A percentile compares a stretch with the other conserved stretches of the same genome.
These are phyloP conservation scores for Abscondita cerata DNA, from an alignment of 2,888 invertebrate genomes.

Conservation along the genomic window DNA sequence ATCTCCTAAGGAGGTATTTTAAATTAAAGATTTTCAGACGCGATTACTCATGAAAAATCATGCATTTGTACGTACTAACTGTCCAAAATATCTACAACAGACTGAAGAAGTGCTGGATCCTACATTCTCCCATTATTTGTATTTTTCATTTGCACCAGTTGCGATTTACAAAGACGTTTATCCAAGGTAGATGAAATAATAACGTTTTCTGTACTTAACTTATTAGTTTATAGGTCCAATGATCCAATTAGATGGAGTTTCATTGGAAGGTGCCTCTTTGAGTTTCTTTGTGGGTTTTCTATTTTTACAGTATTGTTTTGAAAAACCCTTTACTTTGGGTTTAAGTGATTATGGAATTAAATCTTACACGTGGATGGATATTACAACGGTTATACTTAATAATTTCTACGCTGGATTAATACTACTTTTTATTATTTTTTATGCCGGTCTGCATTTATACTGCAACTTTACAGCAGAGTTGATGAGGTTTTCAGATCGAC, in stretches of 20 bases:
- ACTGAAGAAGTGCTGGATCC: not conserved
- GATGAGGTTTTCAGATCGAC: slow-evolving; percentile 8
- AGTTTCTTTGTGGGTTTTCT: not conserved
- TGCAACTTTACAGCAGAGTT: slow-evolving; percentile 2
- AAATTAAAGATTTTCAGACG: no score
- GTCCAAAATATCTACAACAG: not conserved
- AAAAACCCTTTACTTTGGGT: not conserved
- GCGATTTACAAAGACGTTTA: not conserved
- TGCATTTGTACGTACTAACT: not conserved
- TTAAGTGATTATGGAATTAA: not conserved
- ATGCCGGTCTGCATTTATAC: not conserved
- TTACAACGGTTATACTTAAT: not conserved
- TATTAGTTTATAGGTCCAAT: not conserved
- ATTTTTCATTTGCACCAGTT: not conserved
- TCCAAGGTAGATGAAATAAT: not conserved
- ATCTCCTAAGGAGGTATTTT: no score
- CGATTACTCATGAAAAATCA: not conserved
- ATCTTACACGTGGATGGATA: not conserved
- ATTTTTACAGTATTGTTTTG: slow-evolving; percentile 3
- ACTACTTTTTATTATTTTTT: not conserved
- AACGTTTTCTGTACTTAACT: not conserved
- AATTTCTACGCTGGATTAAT: not conserved
- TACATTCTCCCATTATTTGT: not conserved
- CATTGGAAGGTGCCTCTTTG: not conserved
- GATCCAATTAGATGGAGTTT: not conserved